These are phyloP conservation scores for Neoitamus cyanurus DNA, from an alignment of 2,888 invertebrate genomes.

Conservation along the genomic window DNA sequence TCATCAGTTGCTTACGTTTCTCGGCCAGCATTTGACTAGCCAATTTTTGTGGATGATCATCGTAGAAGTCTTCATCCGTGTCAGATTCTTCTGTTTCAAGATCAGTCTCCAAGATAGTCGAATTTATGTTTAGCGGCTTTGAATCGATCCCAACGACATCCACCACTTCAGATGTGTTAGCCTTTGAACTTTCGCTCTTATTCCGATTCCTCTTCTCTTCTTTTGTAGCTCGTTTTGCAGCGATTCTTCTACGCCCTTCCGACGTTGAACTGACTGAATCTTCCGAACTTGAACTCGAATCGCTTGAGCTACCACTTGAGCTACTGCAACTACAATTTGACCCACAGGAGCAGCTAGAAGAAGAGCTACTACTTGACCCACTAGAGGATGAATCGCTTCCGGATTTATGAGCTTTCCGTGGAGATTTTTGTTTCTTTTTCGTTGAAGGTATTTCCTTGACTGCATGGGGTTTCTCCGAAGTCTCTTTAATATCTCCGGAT, in stretches of 20 bases:
- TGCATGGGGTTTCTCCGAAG: background rate
- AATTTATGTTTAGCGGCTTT: slow-evolving; percentile 68
- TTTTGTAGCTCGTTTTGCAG: slow-evolving; percentile 63
- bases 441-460: slow-evolving; percentile 58
- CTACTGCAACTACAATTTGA: slow-evolving; percentile 86
- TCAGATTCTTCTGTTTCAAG: slow-evolving; percentile 86
- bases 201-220: slow-evolving; percentile 67
- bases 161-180: slow-evolving; percentile 66
- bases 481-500: background rate
- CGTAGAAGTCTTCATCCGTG: slow-evolving; percentile 90
- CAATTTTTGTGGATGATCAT: slow-evolving; percentile 81
- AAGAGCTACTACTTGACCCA: slow-evolving; percentile 80
- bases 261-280: slow-evolving; percentile 67
- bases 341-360: slow-evolving; percentile 84
- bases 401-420: slow-evolving; percentile 66
- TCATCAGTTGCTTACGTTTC: slow-evolving; percentile 77
- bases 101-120: slow-evolving; percentile 81
- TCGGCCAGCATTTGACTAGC: slow-evolving; percentile 80
- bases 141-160: slow-evolving; percentile 56
- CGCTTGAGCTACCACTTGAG: slow-evolving; percentile 74
- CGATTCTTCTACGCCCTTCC: slow-evolving; percentile 64
- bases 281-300: slow-evolving; percentile 73
- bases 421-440: slow-evolving; percentile 68
- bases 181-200: slow-evolving; percentile 57
- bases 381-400: slow-evolving; percentile 74